Conservation (phyloP, 2,888 invertebrate genomes). For the Oligia strigilis region DNA sequence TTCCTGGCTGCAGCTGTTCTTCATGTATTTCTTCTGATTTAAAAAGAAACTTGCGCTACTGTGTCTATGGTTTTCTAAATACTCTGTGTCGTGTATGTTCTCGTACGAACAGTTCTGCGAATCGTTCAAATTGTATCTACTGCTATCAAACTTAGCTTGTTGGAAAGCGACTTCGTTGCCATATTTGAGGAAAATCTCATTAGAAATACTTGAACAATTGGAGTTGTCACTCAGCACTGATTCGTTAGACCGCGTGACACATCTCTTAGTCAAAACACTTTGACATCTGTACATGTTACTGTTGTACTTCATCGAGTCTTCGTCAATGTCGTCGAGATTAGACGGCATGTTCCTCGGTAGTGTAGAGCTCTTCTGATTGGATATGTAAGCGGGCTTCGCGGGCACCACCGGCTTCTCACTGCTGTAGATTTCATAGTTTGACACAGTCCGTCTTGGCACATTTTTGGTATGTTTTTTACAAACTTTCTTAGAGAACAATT, state of each 20-base stretch:
- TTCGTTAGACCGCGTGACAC: conserved; percentile 91
- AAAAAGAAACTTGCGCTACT: conserved; percentile 96
- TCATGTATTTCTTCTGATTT: conserved; percentile 92
- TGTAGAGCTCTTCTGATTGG: conserved; percentile 86
- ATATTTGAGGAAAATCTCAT: conserved; percentile 89
- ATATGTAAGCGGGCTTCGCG: conserved; percentile 80
- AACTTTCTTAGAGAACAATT: conserved; percentile 88
- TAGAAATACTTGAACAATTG: conserved; percentile 88
- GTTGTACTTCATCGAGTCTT: conserved; percentile 84
- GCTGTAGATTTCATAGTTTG: conserved; percentile 94
- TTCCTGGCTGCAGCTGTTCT: conserved; percentile 93
- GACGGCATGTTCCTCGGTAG: conserved; percentile 89
- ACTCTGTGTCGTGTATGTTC: conserved; percentile 84
- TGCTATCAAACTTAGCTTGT: conserved; percentile 85
- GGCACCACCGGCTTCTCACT: conserved; percentile 85
- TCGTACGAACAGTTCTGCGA: conserved; percentile 88
- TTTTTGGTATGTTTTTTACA: conserved; percentile 89
- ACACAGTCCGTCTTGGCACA: conserved; percentile 92
- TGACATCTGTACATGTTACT: conserved; percentile 86
- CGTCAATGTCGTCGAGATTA: conserved; percentile 89
- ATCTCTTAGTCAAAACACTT: conserved; percentile 89
- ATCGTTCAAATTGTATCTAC: conserved; percentile 87
- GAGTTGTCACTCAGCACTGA: conserved; percentile 89
- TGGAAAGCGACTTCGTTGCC: conserved; percentile 88
- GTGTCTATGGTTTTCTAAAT: conserved; percentile 91